Percentiles rank a stretch among this genome's conserved stretches.
These are phyloP conservation scores for Porites cylindrica DNA, from an alignment of 92 coral and sea anemone genomes.

Conservation along the genomic window DNA sequence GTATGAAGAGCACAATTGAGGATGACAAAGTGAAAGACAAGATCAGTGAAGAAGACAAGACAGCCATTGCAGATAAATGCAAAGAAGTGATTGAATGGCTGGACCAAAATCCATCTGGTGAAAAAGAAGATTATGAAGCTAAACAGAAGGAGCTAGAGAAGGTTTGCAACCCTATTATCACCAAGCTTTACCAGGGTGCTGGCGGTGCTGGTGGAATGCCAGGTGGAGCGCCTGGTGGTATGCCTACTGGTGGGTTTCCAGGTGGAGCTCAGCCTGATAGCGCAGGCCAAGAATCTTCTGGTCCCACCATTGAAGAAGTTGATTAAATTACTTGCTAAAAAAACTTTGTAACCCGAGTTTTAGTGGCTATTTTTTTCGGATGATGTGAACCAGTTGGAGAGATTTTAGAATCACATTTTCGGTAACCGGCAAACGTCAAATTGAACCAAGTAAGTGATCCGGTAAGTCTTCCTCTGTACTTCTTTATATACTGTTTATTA, in stretches of 20 bases:
- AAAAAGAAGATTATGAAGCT: conserved; percentile 79
- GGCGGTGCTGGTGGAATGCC: conserved; percentile 76
- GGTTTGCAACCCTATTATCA: conserved; percentile 94
- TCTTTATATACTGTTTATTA: no score
- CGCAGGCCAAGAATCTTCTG: conserved; percentile 70
- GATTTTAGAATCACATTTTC: no score
- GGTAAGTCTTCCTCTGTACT: no score
- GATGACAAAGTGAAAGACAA: conserved; percentile 96
- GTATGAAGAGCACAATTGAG: conserved; percentile 92
- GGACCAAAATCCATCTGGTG: conserved; percentile 76
- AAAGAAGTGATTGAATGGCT: conserved; percentile 94
- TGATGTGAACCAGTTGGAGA: no score
- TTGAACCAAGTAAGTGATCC: no score
- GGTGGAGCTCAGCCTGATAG: conserved; percentile 67
- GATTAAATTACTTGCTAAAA: conserved; percentile 57
- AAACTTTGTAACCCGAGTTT: neutral
- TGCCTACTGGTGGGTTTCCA: conserved; percentile 67
- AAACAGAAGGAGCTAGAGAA: conserved; percentile 93
- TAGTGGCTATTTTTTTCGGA: neutral
- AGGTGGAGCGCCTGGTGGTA: conserved; percentile 80
- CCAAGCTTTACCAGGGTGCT: conserved; percentile 94
- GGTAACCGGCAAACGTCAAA: no score
- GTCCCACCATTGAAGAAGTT: conserved; percentile 99
- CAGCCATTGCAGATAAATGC: conserved; percentile 81
- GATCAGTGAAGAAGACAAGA: conserved; percentile 92